Evolutionary conservation across 1,140 invertebrate species (phyloP).

Genomic region (Drosophila fuyamai): DNA sequence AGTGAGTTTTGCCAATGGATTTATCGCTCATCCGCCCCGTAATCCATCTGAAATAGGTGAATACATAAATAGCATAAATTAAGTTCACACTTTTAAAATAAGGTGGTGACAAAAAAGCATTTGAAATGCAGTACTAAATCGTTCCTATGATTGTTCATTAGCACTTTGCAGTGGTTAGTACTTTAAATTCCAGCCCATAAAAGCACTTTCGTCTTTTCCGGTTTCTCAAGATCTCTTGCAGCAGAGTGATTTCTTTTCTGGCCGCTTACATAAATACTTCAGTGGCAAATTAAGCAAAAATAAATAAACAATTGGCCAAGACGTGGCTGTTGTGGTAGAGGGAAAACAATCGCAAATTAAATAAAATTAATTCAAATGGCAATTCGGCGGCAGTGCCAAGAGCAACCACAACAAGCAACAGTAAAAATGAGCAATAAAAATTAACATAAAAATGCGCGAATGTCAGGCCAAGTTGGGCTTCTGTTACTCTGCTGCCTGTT

Average conservation of each 20-base stretch:
- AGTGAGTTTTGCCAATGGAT: background rate
- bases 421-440: conserved; percentile 57
- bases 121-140: too few relatives aligned
- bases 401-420: conserved; percentile 25
- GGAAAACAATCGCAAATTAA: conserved; percentile 61
- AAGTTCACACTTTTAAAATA: background rate
- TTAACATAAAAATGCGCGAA: conserved; percentile 52
- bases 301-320: conserved; percentile 55
- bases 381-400: conserved; percentile 9
- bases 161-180: too few relatives aligned
- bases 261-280: conserved; percentile 1
- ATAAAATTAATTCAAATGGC: conserved; percentile 77
- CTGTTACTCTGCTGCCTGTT: background rate
- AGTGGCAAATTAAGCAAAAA: conserved; percentile 63
- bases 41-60: background rate
- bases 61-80: background rate
- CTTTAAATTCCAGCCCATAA: background rate
- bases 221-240: background rate
- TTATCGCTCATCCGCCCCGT: background rate
- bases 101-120: background rate
- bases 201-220: too few relatives aligned
- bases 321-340: background rate
- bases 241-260: background rate
- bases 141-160: too few relatives aligned
- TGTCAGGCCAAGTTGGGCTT: conserved; percentile 13